phyloP scores from a whole-genome alignment of 2,888 invertebrate genomes.

The Sialis fuliginosa region DNA sequence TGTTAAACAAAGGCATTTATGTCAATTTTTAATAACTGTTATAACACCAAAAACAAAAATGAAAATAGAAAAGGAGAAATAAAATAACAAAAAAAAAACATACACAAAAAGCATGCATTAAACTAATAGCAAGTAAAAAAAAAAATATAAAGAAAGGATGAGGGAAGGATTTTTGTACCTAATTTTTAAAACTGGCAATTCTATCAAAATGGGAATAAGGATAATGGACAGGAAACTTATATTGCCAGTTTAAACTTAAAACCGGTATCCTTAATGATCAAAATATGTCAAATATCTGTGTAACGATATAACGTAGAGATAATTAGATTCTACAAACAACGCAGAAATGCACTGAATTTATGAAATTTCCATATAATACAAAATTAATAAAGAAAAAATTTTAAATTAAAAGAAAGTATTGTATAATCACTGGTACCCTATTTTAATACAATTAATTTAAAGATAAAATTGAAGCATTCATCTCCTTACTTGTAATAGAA shows the following conservation, averaged over 20 bases:
- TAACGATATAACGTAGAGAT: too few species aligned
- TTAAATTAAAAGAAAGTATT: too few species aligned
- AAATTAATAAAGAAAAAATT: too few species aligned
- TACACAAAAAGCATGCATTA: neutral
- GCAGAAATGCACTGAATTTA: neutral
- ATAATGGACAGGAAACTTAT: neutral
- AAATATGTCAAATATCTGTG: too few species aligned
- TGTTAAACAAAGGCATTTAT: neutral
- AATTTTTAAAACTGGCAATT: neutral
- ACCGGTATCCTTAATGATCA: neutral
- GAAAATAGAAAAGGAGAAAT: neutral
- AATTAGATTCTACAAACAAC: neutral
- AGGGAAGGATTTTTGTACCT: neutral
- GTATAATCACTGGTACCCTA: too few species aligned
- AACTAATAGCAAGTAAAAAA: neutral
- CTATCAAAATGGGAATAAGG: neutral
- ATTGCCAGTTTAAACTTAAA: neutral
- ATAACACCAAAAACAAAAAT: neutral
- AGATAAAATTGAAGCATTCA: too few species aligned
- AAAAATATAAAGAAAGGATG: neutral
- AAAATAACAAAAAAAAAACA: slow-evolving; percentile 1
- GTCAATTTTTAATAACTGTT: neutral
- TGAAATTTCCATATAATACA: too few species aligned
- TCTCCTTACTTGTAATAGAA: too few species aligned
- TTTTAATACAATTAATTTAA: too few species aligned